phyloP scores from a whole-genome alignment of 2,888 invertebrate genomes.

The Lepetodrilus schrolli region DNA sequence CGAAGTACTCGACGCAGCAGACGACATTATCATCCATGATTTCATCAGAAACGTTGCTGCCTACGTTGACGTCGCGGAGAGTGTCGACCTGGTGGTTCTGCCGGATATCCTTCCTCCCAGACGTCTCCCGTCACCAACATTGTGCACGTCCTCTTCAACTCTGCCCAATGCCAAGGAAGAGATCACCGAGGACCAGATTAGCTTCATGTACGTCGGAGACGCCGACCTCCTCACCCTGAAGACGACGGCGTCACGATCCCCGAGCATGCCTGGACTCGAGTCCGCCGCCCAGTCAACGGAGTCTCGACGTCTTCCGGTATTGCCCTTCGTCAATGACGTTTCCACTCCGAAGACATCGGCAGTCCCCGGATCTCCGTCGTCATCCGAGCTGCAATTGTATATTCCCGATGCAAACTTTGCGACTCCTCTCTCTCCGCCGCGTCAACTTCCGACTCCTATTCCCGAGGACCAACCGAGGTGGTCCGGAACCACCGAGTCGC shows the following conservation, averaged over 20 bases:
- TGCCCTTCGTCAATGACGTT: no score
- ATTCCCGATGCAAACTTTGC: not conserved
- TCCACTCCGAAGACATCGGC: no score
- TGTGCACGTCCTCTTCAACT: no score
- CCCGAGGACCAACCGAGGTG: not conserved
- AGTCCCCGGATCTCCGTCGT: not conserved
- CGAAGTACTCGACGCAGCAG: no score
- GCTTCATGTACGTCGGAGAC: constrained; percentile 4
- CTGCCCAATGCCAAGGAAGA: no score
- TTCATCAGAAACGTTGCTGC: no score
- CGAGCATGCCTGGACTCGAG: not conserved
- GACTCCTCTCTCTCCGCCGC: not conserved
- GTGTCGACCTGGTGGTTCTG: not conserved
- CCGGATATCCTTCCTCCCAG: no score
- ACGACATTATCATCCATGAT: no score
- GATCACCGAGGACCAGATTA: not conserved
- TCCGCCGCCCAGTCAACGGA: no score
- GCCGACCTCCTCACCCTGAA: not conserved
- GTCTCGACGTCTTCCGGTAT: no score
- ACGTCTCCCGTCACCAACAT: no score
- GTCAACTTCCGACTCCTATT: not conserved
- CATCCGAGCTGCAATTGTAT: not conserved
- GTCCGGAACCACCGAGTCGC: not conserved
- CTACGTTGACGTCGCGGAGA: no score
- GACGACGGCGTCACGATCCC: not conserved